Evolutionary conservation across 1,140 invertebrate species (phyloP).

Genomic region (Mactra quadrangularis): DNA sequence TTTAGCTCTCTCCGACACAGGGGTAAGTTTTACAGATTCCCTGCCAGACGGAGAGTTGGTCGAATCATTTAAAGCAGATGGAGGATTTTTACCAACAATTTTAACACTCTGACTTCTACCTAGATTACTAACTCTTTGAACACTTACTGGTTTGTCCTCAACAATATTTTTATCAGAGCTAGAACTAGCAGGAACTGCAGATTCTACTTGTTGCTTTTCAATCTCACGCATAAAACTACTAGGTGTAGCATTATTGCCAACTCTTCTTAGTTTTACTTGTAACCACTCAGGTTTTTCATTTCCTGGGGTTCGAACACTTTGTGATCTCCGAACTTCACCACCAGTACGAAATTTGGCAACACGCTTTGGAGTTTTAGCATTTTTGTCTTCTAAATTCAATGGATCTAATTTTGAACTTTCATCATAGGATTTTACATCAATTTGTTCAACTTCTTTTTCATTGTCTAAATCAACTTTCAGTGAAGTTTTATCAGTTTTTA

Average conservation of each 20-base stretch:
- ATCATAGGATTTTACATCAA: background rate
- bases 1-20: conserved; percentile 52
- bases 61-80: conserved; percentile 40
- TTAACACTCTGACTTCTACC: conserved; percentile 37
- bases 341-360: conserved; percentile 15
- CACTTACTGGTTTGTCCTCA: conserved; percentile 29
- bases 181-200: background rate
- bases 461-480: background rate
- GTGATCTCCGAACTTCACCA: conserved; percentile 37
- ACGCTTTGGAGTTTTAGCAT: conserved; percentile 20
- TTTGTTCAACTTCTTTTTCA: background rate
- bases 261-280: conserved; percentile 53
- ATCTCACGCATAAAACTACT: background rate
- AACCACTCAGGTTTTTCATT: conserved; percentile 58
- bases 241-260: conserved; percentile 39
- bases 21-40: conserved; percentile 48
- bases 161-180: background rate
- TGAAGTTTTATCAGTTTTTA: background rate
- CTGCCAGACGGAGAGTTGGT: conserved; percentile 35
- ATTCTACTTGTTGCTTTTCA: conserved; percentile 2
- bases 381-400: conserved; percentile 11
- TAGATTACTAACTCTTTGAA: conserved; percentile 27
- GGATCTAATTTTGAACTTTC: background rate
- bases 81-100: conserved; percentile 3
- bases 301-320: conserved; percentile 48